These are phyloP conservation scores for Octodonta nipae DNA, from an alignment of 2,888 invertebrate species.

Conservation along the genomic window DNA sequence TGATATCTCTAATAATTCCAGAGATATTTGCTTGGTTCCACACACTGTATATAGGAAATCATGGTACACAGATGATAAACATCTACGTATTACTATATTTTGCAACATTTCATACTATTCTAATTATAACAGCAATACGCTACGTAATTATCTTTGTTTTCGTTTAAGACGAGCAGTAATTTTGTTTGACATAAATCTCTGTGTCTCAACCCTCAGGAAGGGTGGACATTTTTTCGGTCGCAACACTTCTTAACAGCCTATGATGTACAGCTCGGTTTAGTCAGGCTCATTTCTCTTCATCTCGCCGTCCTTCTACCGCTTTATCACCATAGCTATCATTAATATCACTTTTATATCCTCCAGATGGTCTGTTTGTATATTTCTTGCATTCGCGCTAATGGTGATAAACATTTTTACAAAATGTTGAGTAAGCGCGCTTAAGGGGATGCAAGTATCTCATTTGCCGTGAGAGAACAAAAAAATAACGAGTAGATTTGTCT, in stretches of 20 bases:
- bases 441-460: conserved; percentile 23
- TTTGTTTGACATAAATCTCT: no score
- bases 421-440: conserved; percentile 28
- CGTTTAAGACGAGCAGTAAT: no score
- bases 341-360: conserved; percentile 39
- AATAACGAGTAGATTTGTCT: no score
- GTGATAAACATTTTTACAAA: conserved; percentile 38
- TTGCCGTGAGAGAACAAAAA: conserved; percentile 12
- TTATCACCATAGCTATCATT: conserved; percentile 35
- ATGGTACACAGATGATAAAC: no score
- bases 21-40: no score
- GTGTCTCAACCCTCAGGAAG: no score
- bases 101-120: no score
- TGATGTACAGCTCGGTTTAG: conserved; percentile 25
- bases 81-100: no score
- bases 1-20: no score
- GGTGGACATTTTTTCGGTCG: neutral
- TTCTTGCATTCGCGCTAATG: conserved; percentile 35
- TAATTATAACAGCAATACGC: no score
- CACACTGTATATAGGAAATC: no score
- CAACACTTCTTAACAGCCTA: conserved; percentile 17
- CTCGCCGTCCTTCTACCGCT: conserved; percentile 27
- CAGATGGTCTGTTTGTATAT: conserved; percentile 35
- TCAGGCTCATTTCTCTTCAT: conserved; percentile 34
- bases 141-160: no score